Base-by-base conservation (phyloP, 1,140 invertebrate species). In the Orchestia grillus region DNA sequence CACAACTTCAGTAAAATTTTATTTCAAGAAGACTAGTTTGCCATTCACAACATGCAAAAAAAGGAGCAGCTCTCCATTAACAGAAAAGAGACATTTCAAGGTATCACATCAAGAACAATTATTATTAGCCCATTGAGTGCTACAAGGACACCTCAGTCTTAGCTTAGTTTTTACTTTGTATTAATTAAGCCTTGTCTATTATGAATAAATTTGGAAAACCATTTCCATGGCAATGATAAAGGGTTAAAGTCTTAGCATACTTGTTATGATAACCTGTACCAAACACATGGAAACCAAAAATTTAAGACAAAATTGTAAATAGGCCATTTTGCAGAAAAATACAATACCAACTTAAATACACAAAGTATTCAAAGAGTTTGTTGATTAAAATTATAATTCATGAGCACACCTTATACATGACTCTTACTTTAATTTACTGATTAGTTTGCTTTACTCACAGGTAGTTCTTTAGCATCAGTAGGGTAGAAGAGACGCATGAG, bases 401-500 rank as follows among this genome's bases (percentile, higher is more conserved):
- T 15, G 4, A 44, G 41, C 23, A 41, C 0, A 41, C 36, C 6
- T 4, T 23, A 36, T 23, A 77, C 62, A 77, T 19, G 36, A 77
- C 3, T 77, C 28, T 77, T 15, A 90, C 88, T 43, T 16, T 44
- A 4, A 8, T 90, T 90, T 90, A 41, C 42, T 42, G 36, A 90
- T 42, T 3, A 19, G 36, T 90, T 42, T 87, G 11, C 1, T 1
- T 4, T 90, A 95, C 57, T 95, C 95, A 87, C 57, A 88, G 87
- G 62, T 44, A 87, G 53, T 95, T 87, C 95, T 88, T 95, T 95
- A 47, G 87, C 87, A 88, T 95, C 40, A 8, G 95, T 95, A 40
- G 95, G 95, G n/a, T 95, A 95, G n/a, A 95, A 95, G 87, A 95
- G 95, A 62, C 95, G 95, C 53, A 95, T 0, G 36, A 95, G 87